These are phyloP conservation scores for Lithobates pipiens DNA, from an alignment of 2,797 vertebrate genomes.

Conservation along the genomic window DNA sequence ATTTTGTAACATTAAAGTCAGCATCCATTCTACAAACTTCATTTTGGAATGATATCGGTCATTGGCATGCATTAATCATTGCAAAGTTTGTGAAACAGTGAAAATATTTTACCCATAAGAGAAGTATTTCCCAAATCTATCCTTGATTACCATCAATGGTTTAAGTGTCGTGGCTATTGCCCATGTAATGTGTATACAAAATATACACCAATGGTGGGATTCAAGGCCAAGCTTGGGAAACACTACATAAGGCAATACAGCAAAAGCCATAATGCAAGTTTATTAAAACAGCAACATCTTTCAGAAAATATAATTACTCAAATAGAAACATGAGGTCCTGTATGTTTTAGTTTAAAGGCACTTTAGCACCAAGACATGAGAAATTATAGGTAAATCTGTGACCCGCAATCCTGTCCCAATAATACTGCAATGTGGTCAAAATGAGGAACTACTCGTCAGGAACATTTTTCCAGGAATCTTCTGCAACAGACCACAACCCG, in stretches of 20 bases:
- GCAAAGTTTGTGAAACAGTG: not conserved
- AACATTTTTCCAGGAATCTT: not conserved
- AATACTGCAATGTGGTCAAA: conserved; percentile 28
- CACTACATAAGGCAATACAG: not conserved
- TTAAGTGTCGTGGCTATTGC: too few relatives aligned
- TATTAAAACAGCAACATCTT: not conserved
- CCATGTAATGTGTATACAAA: not conserved
- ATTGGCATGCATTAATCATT: not conserved
- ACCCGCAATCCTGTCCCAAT: not conserved
- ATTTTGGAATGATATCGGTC: not conserved
- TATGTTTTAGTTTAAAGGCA: not conserved
- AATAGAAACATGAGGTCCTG: not conserved
- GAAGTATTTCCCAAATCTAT: not conserved
- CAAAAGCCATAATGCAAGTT: not conserved
- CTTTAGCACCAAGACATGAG: conserved; percentile 17
- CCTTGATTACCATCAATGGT: not conserved
- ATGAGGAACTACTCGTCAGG: not conserved
- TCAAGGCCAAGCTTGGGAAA: not conserved
- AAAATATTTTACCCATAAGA: not conserved
- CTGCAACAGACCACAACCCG: not conserved
- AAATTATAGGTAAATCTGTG: not conserved
- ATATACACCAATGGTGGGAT: too few relatives aligned
- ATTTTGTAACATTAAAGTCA: not conserved
- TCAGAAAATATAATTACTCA: not conserved
- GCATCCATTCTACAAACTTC: not conserved